Base-by-base conservation (phyloP, 1,140 invertebrate genomes). In the Popillia japonica region DNA sequence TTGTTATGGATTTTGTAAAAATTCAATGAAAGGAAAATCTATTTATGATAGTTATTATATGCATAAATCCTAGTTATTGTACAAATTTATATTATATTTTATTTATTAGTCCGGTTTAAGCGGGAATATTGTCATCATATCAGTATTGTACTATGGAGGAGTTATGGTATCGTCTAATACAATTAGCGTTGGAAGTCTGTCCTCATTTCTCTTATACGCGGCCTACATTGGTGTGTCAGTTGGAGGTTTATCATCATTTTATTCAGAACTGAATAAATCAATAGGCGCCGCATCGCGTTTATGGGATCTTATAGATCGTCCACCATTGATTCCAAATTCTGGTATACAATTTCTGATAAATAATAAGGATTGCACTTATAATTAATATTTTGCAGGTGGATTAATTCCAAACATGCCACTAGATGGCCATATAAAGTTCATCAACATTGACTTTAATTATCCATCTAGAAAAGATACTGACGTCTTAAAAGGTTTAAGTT, bases 61-160 rank as follows among this genome's bases (percentile, higher is more conserved):
- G n/a, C n/a, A n/a, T n/a, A n/a, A n/a, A n/a, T n/a, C n/a, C n/a
- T n/a, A n/a, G n/a, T n/a, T n/a, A n/a, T n/a, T n/a, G n/a, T n/a
- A n/a, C n/a, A n/a, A n/a, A n/a, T n/a, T n/a, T n/a, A n/a, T n/a
- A n/a, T 40, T 27, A 40, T 34, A 11, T 73, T 73, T 42, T 27
- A n/a, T 89, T 87, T 14, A 11, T 80, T 83, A 96, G 95, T 96
- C 96, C 80, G 97, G 98, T 14, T 90, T 99, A 40, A 94, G 95
- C 74, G 98, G 98, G 6, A 99, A 99, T 86, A 89, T 94, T 0
- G 95, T 99, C 42, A 94, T 99, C 76, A 90, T 99, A 40, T 93
- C 95, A 4, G 96, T 99, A 11, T 89, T 99, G 2, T 99, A 98
- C 87, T 97, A 96, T 84, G 98, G 98, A 17, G 96, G 96, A 9